Conservation (phyloP, 2,797 vertebrate genomes). For the Pangasius larnaudii region DNA sequence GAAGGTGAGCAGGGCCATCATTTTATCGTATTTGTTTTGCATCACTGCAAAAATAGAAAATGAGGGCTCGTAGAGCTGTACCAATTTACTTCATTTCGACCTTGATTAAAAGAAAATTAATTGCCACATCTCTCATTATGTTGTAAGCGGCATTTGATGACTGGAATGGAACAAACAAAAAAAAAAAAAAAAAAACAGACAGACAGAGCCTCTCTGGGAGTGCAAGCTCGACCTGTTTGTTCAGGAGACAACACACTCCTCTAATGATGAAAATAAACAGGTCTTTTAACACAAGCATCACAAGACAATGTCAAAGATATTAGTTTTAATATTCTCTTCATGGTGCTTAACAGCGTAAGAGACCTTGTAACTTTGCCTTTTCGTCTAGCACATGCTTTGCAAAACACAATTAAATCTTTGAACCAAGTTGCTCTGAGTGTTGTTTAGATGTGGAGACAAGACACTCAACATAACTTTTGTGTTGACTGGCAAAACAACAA, state of each 20-base stretch:
- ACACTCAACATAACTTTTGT: slow-evolving; percentile 54
- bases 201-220: slow-evolving; percentile 67
- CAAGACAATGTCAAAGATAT: slow-evolving; percentile 68
- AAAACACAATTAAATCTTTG: slow-evolving; percentile 62
- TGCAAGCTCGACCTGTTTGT: slow-evolving; percentile 70
- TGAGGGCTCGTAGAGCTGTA: slow-evolving; percentile 95
- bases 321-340: slow-evolving; percentile 65
- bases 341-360: slow-evolving; percentile 60
- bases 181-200: slow-evolving; percentile 30
- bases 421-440: slow-evolving; percentile 53
- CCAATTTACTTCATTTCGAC: slow-evolving; percentile 99
- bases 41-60: slow-evolving; percentile 99
- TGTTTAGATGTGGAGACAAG: slow-evolving; percentile 57
- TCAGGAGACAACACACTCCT: slow-evolving; percentile 66
- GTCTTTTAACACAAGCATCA: slow-evolving; percentile 65
- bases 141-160: slow-evolving; percentile 93
- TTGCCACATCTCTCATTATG: slow-evolving; percentile 99
- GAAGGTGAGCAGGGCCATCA: slow-evolving; percentile 99
- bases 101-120: slow-evolving; percentile 99
- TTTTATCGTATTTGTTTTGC: slow-evolving; percentile 99
- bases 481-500: slow-evolving; percentile 47
- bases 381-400: slow-evolving; percentile 56
- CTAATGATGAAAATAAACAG: slow-evolving; percentile 76
- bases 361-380: slow-evolving; percentile 62
- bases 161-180: slow-evolving; percentile 73